phyloP scores from a whole-genome alignment of 2,888 invertebrate genomes.

The Hypselothyrea guttata region DNA sequence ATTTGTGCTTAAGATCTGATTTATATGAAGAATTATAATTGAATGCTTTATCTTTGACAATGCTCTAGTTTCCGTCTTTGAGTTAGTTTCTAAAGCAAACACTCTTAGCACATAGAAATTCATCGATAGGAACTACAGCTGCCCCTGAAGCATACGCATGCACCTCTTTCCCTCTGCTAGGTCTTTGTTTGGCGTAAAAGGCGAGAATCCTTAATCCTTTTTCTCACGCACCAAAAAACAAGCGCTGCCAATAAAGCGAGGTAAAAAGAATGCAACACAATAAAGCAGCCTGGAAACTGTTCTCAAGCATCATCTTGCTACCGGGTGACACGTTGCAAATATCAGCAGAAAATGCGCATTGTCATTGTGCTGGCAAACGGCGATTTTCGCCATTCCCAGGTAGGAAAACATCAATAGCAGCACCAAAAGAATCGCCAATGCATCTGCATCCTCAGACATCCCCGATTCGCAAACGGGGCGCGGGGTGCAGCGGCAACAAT shows the following conservation, averaged over 20 bases:
- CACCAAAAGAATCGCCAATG: conserved; percentile 34
- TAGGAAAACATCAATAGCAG: conserved; percentile 22
- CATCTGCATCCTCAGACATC: conserved; percentile 44
- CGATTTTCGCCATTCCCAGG: conserved; percentile 54
- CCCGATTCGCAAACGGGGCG: conserved; percentile 20
- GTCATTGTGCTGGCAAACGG: conserved; percentile 65
- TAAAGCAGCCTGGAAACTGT: conserved; percentile 32
- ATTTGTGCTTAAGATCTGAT: too few species aligned
- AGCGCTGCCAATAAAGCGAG: conserved; percentile 56
- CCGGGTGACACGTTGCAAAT: conserved; percentile 71
- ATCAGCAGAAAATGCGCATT: conserved; percentile 61
- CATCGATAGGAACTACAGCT: conserved; percentile 37
- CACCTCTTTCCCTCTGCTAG: conserved; percentile 20
- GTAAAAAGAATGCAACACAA: conserved; percentile 1
- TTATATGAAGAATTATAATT: too few species aligned
- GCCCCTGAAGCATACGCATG: conserved; percentile 22
- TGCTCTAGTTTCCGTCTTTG: too few species aligned
- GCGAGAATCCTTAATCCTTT: conserved; percentile 69
- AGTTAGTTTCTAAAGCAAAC: too few species aligned
- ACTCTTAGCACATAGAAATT: too few species aligned
- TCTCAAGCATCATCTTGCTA: conserved; percentile 64
- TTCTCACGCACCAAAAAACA: conserved; percentile 74
- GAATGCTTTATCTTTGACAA: too few species aligned
- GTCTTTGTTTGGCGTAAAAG: conserved; percentile 32
- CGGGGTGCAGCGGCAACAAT: conserved; percentile 59